Conservation (phyloP, 2,113 vertebrate genomes). For the Astatoreochromis straeleni region DNA sequence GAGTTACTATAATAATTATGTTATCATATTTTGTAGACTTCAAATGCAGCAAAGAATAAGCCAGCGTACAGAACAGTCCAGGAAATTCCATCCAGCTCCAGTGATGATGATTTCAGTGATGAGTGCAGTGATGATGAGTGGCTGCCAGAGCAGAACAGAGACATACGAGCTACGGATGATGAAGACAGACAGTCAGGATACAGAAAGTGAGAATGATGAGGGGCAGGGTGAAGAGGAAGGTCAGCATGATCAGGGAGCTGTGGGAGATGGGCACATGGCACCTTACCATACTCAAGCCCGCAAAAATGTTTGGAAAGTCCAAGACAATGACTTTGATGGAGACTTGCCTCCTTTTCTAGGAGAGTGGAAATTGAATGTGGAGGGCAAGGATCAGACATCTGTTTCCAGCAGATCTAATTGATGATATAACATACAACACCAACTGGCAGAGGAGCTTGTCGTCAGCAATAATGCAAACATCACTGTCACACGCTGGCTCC, state of each 20-base stretch:
- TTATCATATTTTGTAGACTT: not conserved
- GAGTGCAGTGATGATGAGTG: not conserved
- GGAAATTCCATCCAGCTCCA: not conserved
- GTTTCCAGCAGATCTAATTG: not conserved
- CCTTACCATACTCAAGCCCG: fast-evolving
- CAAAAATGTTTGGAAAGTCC: not conserved
- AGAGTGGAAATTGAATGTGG: not conserved
- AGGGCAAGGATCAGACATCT: not conserved
- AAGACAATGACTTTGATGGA: not conserved
- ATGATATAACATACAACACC: not conserved
- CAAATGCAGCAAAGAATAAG: not conserved
- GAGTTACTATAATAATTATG: not conserved
- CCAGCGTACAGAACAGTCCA: fast-evolving
- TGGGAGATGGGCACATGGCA: not conserved
- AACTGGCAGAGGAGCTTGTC: no score
- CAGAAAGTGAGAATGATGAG: not conserved
- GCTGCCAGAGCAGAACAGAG: not conserved
- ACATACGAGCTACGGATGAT: fast-evolving
- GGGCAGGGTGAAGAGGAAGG: not conserved
- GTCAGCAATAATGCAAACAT: not conserved
- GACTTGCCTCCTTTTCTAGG: not conserved
- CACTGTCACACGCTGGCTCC: fast-evolving
- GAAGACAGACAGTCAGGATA: not conserved
- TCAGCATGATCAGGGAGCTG: not conserved
- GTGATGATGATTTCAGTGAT: not conserved